A percentile compares a stretch with the other conserved stretches of the same genome.
Evolutionary conservation across 2,888 invertebrate genomes (phyloP).

Genomic region (Pristionchus entomophagus): DNA sequence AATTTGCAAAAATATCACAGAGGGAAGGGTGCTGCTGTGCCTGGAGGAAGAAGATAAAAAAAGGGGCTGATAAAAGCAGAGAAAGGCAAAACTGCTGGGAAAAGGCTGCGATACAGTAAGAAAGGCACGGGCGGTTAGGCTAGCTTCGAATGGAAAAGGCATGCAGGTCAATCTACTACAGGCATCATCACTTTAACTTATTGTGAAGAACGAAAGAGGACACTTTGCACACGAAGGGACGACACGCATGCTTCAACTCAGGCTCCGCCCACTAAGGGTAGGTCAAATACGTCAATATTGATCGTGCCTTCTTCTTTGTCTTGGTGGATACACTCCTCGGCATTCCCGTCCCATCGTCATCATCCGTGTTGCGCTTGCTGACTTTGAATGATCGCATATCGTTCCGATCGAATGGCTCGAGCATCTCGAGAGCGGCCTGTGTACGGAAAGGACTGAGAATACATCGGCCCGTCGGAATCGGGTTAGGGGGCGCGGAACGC

Average conservation of each 20-base stretch:
- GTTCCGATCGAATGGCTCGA: conserved; percentile 39
- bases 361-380: neutral
- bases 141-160: no score
- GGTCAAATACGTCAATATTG: no score
- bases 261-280: no score
- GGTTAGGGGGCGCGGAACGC: neutral
- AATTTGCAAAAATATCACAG: neutral
- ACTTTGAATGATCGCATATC: conserved; percentile 42
- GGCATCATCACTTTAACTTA: no score
- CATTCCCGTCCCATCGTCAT: conserved; percentile 56
- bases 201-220: no score
- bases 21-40: conserved; percentile 7
- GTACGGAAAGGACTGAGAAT: neutral
- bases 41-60: neutral
- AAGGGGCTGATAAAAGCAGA: neutral
- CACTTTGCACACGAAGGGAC: no score
- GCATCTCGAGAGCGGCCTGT: neutral
- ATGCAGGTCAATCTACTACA: neutral
- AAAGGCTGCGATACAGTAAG: no score
- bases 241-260: no score
- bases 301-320: conserved; percentile 67
- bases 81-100: neutral
- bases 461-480: no score
- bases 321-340: conserved; percentile 64
- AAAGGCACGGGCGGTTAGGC: no score